Conservation (phyloP, 2,888 invertebrate genomes). For the Eulithis testata region DNA sequence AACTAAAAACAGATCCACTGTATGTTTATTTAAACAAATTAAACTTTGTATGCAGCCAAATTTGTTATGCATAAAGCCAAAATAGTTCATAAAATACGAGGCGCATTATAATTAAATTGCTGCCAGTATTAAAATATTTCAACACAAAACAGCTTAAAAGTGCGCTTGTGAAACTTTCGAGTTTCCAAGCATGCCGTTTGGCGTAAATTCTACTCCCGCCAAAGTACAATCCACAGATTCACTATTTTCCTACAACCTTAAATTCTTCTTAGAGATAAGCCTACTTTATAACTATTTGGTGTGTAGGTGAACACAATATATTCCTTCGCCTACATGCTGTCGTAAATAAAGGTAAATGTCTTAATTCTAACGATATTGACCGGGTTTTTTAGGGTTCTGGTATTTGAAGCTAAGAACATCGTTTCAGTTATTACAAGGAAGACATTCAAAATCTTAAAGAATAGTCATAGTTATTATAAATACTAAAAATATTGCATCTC, state of each 20-base stretch:
- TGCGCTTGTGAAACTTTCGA: background rate
- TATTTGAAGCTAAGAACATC: background rate
- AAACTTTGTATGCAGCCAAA: background rate
- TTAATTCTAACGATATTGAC: conserved; percentile 48
- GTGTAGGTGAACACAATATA: conserved; percentile 43
- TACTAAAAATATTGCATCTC: too few species aligned
- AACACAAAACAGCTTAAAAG: background rate
- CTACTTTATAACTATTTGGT: conserved; percentile 46
- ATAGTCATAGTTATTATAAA: too few species aligned
- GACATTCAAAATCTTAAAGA: too few species aligned
- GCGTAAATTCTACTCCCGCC: background rate
- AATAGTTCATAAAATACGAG: background rate
- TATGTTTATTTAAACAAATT: too few species aligned
- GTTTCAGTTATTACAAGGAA: too few species aligned
- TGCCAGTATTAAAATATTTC: background rate
- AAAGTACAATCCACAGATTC: conserved; percentile 28
- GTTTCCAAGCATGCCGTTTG: conserved; percentile 1
- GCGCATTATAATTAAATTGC: background rate
- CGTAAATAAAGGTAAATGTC: conserved; percentile 53
- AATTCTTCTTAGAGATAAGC: conserved; percentile 49
- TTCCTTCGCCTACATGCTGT: conserved; percentile 42
- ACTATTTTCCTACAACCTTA: conserved; percentile 34
- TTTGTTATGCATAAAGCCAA: background rate
- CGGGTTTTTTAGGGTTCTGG: conserved; percentile 35
- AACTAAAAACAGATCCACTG: too few species aligned